Evolutionary conservation across 2,888 invertebrate genomes (phyloP).

Genomic region (Hypomecis atomaria): DNA sequence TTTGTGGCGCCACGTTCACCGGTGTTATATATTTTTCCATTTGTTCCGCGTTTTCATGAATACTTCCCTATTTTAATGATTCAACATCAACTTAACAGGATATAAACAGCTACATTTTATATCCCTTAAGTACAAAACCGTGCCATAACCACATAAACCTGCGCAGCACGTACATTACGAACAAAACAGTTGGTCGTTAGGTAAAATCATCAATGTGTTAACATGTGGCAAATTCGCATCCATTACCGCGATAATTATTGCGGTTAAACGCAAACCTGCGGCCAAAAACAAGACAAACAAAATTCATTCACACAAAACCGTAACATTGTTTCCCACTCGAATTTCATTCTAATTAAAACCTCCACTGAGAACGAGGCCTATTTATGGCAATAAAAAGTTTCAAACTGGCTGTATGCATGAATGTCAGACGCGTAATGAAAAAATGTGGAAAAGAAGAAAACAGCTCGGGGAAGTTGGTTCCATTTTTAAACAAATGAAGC

Average conservation of each 20-base stretch:
- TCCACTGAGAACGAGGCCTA: conserved; percentile 27
- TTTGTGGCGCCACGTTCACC: no score
- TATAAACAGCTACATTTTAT: no score
- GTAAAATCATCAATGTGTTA: not conserved
- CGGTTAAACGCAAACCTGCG: conserved; percentile 5
- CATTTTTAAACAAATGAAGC: conserved; percentile 60
- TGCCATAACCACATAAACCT: no score
- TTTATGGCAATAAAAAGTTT: conserved; percentile 31
- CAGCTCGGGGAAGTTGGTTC: conserved; percentile 47
- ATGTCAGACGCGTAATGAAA: conserved; percentile 30
- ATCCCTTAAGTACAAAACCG: no score
- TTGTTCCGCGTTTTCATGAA: no score
- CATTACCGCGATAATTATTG: conserved; percentile 5
- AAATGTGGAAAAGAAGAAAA: conserved; percentile 33
- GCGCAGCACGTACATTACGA: not conserved
- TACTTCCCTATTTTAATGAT: no score
- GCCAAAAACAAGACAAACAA: conserved; percentile 18
- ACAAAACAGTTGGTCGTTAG: not conserved
- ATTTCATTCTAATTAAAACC: conserved; percentile 30
- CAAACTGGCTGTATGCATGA: conserved; percentile 27
- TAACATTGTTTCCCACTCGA: conserved; percentile 28
- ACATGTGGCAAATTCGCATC: conserved; percentile 6
- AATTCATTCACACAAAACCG: conserved; percentile 20
- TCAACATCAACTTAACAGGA: no score
- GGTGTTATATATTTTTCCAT: no score